phyloP scores from a whole-genome alignment of 1,140 invertebrate species.

The Orussus abietinus region DNA sequence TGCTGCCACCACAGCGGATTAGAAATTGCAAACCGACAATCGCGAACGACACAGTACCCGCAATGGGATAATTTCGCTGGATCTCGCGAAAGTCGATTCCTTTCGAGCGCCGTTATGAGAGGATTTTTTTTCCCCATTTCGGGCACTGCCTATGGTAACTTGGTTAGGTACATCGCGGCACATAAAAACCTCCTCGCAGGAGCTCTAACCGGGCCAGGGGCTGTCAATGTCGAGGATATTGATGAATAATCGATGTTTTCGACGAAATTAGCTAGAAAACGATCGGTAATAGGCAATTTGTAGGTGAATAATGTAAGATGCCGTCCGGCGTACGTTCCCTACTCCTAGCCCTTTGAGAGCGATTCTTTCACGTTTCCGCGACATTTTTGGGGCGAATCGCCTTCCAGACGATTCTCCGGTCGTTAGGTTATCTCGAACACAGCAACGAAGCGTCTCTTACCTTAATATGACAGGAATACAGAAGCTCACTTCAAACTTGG shows the following conservation, averaged over 20 bases:
- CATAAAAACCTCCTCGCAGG: too few relatives aligned
- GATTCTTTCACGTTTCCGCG: background rate
- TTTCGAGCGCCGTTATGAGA: background rate
- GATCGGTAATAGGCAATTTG: slow-evolving; percentile 3
- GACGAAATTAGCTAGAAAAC: slow-evolving; percentile 11
- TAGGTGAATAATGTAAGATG: slow-evolving; percentile 8
- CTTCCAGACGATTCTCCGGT: too few relatives aligned
- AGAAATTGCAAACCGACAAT: slow-evolving; percentile 1
- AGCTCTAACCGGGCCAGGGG: slow-evolving; percentile 3
- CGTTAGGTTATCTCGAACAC: too few relatives aligned
- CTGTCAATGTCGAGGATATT: background rate
- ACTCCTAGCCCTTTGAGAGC: background rate
- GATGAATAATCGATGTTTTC: slow-evolving; percentile 1
- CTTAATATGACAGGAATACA: slow-evolving; percentile 51
- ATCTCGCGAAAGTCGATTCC: too few relatives aligned
- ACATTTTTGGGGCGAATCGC: too few relatives aligned
- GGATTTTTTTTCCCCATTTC: slow-evolving; percentile 4
- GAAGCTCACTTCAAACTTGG: slow-evolving; percentile 42
- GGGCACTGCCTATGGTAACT: slow-evolving; percentile 11
- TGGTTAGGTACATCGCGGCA: slow-evolving; percentile 16
- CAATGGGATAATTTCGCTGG: too few relatives aligned
- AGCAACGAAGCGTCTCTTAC: slow-evolving; percentile 37
- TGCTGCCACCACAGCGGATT: slow-evolving; percentile 32
- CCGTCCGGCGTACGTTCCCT: slow-evolving; percentile 4
- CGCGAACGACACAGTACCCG: background rate